Conservation (phyloP, 2,888 invertebrate genomes). For the Leptopilina syphax region DNA sequence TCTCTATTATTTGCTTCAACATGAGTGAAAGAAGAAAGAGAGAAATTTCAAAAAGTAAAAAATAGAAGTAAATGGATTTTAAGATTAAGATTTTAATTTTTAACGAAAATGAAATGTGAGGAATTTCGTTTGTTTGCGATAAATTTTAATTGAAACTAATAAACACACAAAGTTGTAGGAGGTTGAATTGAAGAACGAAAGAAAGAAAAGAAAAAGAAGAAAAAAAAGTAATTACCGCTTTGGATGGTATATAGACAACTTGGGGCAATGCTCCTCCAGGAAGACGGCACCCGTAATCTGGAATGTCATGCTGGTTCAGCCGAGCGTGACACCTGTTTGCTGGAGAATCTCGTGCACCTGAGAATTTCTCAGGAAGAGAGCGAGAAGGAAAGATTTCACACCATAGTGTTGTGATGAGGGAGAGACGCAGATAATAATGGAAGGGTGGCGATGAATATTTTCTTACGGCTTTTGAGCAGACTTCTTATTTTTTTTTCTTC, state of each 20-base stretch:
- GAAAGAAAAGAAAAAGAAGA: too few relatives aligned
- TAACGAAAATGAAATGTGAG: too few relatives aligned
- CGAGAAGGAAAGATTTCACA: slow-evolving; percentile 47
- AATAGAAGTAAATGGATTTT: too few relatives aligned
- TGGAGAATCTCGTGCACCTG: slow-evolving; percentile 61
- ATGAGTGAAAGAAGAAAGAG: too few relatives aligned
- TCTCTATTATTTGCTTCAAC: too few relatives aligned
- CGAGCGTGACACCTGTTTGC: slow-evolving; percentile 67
- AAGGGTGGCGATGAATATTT: slow-evolving; percentile 41
- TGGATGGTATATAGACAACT: slow-evolving; percentile 53
- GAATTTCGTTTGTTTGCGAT: not conserved
- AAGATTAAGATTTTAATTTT: too few relatives aligned
- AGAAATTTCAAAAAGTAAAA: too few relatives aligned
- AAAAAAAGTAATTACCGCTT: slow-evolving; percentile 50
- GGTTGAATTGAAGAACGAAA: too few relatives aligned
- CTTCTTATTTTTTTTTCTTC: slow-evolving; percentile 23
- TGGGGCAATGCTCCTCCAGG: slow-evolving; percentile 64
- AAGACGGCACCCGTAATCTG: slow-evolving; percentile 66
- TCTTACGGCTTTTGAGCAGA: slow-evolving; percentile 40
- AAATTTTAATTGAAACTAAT: too few relatives aligned
- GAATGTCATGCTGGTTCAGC: slow-evolving; percentile 69
- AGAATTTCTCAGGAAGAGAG: slow-evolving; percentile 62
- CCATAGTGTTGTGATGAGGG: slow-evolving; percentile 47
- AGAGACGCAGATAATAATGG: slow-evolving; percentile 43
- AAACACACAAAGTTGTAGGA: not conserved